Percentiles rank a stretch among this genome's conserved stretches.
Evolutionary conservation across 1,140 invertebrate species (phyloP).

Genomic region (honey bee (Apis mellifera)): DNA sequence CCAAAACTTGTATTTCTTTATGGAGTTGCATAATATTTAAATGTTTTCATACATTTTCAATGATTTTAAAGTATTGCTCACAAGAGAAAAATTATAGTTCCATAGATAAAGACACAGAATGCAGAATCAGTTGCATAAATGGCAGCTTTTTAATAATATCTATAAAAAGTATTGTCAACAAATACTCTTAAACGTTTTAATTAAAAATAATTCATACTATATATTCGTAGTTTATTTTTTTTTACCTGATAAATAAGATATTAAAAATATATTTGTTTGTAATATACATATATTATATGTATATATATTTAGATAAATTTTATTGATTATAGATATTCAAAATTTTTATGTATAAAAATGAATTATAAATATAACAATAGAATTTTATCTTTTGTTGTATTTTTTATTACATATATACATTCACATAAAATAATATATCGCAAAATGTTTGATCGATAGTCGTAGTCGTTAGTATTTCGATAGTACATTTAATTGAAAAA

Average conservation of each 20-base stretch:
- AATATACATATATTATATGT: slow-evolving; percentile 24
- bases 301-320: slow-evolving; percentile 8
- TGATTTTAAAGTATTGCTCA: slow-evolving; percentile 63
- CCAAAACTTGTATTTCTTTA: slow-evolving; percentile 42
- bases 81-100: slow-evolving; percentile 28
- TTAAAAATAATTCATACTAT: slow-evolving; percentile 76
- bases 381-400: background rate
- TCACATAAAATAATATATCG: background rate
- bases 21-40: slow-evolving; percentile 47
- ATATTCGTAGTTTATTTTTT: slow-evolving; percentile 46
- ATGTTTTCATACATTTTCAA: slow-evolving; percentile 53
- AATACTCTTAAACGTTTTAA: slow-evolving; percentile 78
- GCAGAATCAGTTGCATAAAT: slow-evolving; percentile 46
- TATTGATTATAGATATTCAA: background rate
- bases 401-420: background rate
- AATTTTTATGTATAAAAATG: slow-evolving; percentile 9
- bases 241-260: slow-evolving; percentile 40
- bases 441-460: slow-evolving; percentile 30
- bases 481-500: background rate
- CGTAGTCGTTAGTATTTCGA: background rate
- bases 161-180: slow-evolving; percentile 75
- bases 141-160: slow-evolving; percentile 74
- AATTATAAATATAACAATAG: slow-evolving; percentile 22
- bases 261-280: slow-evolving; percentile 21
- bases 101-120: slow-evolving; percentile 43